Evolutionary conservation across 2,888 invertebrate species (phyloP).

Genomic region (Heliconius erato): DNA sequence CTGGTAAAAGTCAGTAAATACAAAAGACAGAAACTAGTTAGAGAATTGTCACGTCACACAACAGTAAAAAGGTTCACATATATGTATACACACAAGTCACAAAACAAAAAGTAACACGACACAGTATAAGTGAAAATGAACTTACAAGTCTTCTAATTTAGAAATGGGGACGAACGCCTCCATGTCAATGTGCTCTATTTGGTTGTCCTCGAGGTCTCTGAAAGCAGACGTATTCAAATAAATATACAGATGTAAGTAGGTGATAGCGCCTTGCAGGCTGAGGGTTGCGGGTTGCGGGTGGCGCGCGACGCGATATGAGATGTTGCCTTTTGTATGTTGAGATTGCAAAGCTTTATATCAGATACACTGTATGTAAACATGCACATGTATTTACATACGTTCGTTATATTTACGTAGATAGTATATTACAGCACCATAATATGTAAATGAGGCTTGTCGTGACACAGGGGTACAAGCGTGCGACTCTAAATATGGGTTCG

Average conservation of each 20-base stretch:
- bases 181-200: constrained; percentile 93
- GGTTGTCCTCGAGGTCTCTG: constrained; percentile 96
- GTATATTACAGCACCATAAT: not conserved
- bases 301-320: not conserved
- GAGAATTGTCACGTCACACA: too few species aligned
- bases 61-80: too few species aligned
- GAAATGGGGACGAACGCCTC: constrained; percentile 93
- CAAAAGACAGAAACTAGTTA: too few species aligned
- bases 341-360: constrained; percentile 10
- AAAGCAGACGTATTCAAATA: constrained; percentile 56
- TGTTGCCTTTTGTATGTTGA: constrained; percentile 4
- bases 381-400: not conserved
- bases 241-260: constrained; percentile 26
- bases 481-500: too few species aligned
- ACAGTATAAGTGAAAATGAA: constrained; percentile 24
- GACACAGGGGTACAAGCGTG: not conserved
- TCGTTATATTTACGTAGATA: not conserved
- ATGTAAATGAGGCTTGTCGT: not conserved
- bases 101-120: not conserved
- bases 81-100: not conserved
- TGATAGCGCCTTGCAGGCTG: not conserved
- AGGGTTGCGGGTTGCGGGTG: too few species aligned
- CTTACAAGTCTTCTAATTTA: constrained; percentile 95
- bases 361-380: not conserved
- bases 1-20: too few species aligned